Evolutionary conservation across 2,113 vertebrate species (phyloP).

Genomic region (Micronycteris hirsuta): DNA sequence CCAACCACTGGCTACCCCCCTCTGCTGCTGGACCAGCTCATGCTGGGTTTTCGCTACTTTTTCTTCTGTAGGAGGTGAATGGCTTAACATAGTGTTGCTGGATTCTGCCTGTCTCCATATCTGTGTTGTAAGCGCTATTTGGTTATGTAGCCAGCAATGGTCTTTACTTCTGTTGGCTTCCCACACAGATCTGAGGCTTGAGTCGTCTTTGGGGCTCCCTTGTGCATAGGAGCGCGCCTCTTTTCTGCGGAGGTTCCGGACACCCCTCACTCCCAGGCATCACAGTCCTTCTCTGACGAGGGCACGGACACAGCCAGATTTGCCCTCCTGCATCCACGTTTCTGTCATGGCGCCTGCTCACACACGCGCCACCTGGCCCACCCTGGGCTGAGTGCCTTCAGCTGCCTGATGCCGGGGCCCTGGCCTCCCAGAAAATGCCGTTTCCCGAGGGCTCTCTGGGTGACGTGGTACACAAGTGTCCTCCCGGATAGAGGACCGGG

Average conservation of each 20-base stretch:
- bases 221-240: background rate
- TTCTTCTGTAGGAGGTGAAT: background rate
- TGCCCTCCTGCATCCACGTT: background rate
- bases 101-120: background rate
- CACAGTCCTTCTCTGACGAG: background rate
- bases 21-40: background rate
- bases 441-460: background rate
- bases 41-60: background rate
- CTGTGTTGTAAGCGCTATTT: background rate
- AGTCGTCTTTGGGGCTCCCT: background rate
- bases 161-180: background rate
- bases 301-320: background rate
- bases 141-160: background rate
- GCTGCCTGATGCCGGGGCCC: background rate
- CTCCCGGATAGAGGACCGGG: background rate
- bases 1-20: no score
- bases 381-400: background rate
- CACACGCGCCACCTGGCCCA: background rate
- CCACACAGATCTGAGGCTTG: background rate
- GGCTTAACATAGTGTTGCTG: background rate
- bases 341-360: background rate
- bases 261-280: fast-evolving
- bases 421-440: background rate
- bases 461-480: background rate
- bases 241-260: background rate